phyloP scores from a whole-genome alignment of 2,888 invertebrate species.

The Drosophila anomelani region DNA sequence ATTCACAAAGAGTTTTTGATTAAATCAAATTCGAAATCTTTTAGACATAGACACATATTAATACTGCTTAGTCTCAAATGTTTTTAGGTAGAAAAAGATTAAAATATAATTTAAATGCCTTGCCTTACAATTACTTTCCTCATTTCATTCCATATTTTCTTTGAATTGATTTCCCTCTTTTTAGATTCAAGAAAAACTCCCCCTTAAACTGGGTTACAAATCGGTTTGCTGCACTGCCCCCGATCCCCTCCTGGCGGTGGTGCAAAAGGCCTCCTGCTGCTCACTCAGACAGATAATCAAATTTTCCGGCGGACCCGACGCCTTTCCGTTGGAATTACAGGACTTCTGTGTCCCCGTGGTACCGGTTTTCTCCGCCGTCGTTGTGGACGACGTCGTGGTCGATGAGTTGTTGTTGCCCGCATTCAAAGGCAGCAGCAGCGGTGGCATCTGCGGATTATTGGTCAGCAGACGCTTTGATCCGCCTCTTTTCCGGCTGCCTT shows the following conservation, averaged over 20 bases:
- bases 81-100: slow-evolving; percentile 2
- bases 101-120: slow-evolving; percentile 15
- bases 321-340: slow-evolving; percentile 62
- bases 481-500: slow-evolving; percentile 75
- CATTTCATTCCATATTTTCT: not conserved
- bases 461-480: slow-evolving; percentile 70
- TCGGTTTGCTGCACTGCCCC: slow-evolving; percentile 65
- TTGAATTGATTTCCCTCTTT: slow-evolving; percentile 1
- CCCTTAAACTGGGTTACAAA: slow-evolving; percentile 49
- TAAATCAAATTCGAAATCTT: slow-evolving; percentile 6
- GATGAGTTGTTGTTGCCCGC: slow-evolving; percentile 76
- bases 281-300: slow-evolving; percentile 63
- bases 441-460: slow-evolving; percentile 42
- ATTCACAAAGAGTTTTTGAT: slow-evolving; percentile 4
- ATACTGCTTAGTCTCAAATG: slow-evolving; percentile 34
- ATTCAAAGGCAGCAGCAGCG: slow-evolving; percentile 46
- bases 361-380: slow-evolving; percentile 70
- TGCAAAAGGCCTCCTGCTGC: slow-evolving; percentile 63
- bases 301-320: slow-evolving; percentile 52
- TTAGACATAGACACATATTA: slow-evolving; percentile 17
- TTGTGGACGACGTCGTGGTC: slow-evolving; percentile 72
- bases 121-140: not conserved
- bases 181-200: not conserved
- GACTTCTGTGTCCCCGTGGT: slow-evolving; percentile 65
- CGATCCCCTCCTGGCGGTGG: slow-evolving; percentile 57